A percentile compares a stretch with the other conserved stretches of the same genome.
Evolutionary conservation across 2,797 vertebrate species (phyloP).

Genomic region (Myoxocephalus aenaeus): DNA sequence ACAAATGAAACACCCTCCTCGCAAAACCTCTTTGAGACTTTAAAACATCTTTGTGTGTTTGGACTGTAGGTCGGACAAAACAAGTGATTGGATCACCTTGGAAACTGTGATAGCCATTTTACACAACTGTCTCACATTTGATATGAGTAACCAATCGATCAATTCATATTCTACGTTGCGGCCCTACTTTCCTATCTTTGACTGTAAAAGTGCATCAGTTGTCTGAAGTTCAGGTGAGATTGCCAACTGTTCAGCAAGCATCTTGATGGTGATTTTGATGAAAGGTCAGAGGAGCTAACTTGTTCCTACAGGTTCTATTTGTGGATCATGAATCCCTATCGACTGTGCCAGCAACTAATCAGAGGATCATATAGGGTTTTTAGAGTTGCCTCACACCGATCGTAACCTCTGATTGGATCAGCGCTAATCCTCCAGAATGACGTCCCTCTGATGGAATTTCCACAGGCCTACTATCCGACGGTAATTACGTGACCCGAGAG

Average conservation of each 20-base stretch:
- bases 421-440: slow-evolving; percentile 63
- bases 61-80: background rate
- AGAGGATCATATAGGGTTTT: slow-evolving; percentile 66
- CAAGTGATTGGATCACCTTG: background rate
- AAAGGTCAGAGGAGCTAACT: slow-evolving; percentile 65
- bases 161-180: background rate
- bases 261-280: slow-evolving; percentile 44
- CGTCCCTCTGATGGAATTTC: slow-evolving; percentile 66
- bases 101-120: no score
- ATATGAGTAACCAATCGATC: background rate
- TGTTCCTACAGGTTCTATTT: slow-evolving; percentile 69
- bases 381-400: slow-evolving; percentile 49
- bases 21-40: background rate
- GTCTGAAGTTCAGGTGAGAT: slow-evolving; percentile 43
- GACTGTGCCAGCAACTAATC: slow-evolving; percentile 66
- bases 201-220: background rate
- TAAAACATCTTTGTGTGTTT: background rate
- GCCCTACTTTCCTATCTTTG: background rate
- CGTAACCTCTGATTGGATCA: slow-evolving; percentile 68
- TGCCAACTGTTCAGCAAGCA: slow-evolving; percentile 23
- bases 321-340: slow-evolving; percentile 61
- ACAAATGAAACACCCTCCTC: background rate
- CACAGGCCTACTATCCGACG: slow-evolving; percentile 46
- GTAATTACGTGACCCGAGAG: slow-evolving; percentile 66
- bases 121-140: no score